Conservation (phyloP, 2,113 vertebrate genomes). For the Emydocephalus ijimae region DNA sequence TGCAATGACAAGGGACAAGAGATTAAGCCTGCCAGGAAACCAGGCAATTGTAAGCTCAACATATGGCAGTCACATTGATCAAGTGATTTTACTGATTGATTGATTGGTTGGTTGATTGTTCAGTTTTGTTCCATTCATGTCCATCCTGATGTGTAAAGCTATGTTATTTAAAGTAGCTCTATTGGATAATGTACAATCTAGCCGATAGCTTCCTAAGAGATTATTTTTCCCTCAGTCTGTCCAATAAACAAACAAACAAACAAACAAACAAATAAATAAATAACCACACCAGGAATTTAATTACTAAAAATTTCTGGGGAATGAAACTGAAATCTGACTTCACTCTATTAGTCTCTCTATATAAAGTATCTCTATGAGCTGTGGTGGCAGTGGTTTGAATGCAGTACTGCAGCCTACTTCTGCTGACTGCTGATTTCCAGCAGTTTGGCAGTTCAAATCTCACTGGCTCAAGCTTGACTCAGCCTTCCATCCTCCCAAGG, state of each 20-base stretch:
- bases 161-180: background rate
- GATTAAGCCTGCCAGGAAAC: background rate
- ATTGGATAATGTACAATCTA: background rate
- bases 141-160: background rate
- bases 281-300: background rate
- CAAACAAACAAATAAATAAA: background rate
- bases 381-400: too few species aligned
- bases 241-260: background rate
- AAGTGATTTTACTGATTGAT: background rate
- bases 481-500: too few species aligned
- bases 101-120: background rate
- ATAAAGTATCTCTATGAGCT: background rate
- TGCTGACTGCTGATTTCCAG: too few species aligned
- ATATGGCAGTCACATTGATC: background rate
- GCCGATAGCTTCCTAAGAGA: background rate
- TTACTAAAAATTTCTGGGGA: background rate
- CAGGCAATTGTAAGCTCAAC: background rate
- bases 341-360: background rate
- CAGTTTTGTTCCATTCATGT: background rate
- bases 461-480: too few species aligned
- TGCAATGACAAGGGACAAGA: background rate
- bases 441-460: too few species aligned
- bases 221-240: background rate
- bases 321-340: background rate
- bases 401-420: too few species aligned